Evolutionary conservation across 2,113 vertebrate species (phyloP), one percentile per base, ranked within the genome.

Genomic region (Ceratotherium simum): DNA sequence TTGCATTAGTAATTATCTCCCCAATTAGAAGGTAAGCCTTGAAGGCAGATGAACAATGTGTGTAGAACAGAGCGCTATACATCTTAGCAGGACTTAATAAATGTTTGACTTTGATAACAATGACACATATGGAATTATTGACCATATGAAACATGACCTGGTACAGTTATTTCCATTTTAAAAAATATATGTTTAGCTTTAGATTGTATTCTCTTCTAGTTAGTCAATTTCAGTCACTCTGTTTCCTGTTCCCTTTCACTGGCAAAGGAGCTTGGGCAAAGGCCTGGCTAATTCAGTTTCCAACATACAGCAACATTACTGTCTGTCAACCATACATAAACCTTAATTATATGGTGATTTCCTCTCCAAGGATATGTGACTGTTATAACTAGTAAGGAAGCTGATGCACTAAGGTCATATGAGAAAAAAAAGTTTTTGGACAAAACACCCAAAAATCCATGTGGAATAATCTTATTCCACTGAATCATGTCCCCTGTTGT

Each of bases 401-500:
- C 62, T 48, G n/a, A 97, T 90, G 97, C 31, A 69, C 65, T 97
- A 96, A 98, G 84, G 97, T 97, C 97, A 98, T 21, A 91, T 18
- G 56, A 92, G 69, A 70, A 83, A 93, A 83, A 83, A 69, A 27
- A 29, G 29, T 5, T 58, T 98, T 97, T 84, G 95, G 96, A 81
- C 95, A 91, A 97, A 96, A 82, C 46, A 76, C 62, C 48, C 67
- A 94, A 96, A 95, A 98, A 97, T 97, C 96, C 97, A 91, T 91
- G 94, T 0, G 7, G 89, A 2, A 6, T 85, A 72, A 92, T 4
- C 62, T 97, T 97, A 97, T 97, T 86, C 78, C 18, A 42, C 93
- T 98, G 98, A 98, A 94, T 98, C 98, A 98, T 94, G 64, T 97
- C 97, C 94, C 97, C 95, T 67, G 91, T 82, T 97, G 98, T 96